Evolutionary conservation across 2,888 invertebrate genomes (phyloP), one percentile per base, ranked within the genome.

Genomic region (Epistrophella euchroma): DNA sequence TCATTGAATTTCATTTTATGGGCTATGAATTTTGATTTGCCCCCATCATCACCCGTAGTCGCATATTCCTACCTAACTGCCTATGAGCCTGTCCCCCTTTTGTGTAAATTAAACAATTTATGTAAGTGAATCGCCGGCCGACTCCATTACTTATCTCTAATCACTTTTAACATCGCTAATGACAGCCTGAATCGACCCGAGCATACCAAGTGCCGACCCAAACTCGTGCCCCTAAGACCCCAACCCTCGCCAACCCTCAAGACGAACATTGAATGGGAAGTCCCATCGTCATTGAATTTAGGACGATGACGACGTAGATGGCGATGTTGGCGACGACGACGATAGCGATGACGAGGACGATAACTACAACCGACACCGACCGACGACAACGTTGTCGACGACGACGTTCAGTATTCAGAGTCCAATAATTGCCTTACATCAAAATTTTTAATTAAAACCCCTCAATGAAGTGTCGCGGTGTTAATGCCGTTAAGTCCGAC

Each of bases 401-500:
- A 37, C 37, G 73, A 47, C 28, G 50, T 50, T 40, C 60, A 52
- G n/a, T 75, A 58, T 62, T 74, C 64, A 13, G 66, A 80, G 75
- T 75, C 80, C 76, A 85, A 80, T 85, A 86, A 86, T 86, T 86
- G 86, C 86, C 86, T 86, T 77, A 86, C 86, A 86, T 86, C 82
- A 86, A 78, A 82, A 86, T 72, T 82, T 74, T 86, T 86, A 86
- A 86, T 86, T 86, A 86, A 86, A 86, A 82, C 82, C 86, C 82
- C 86, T 82, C 86, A 74, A 82, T 86, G 86, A 86, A 86, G 86
- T 86, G 86, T 86, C 86, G 86, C 86, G 82, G 86, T 86, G 86
- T 86, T 86, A 86, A 86, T 86, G 82, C 86, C 82, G 82, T 86
- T 82, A 86, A 86, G 77, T 71, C 82, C 82, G 82, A 86, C 82